phyloP scores from a whole-genome alignment of 2,797 vertebrate genomes.

The Setipinna tenuifilis region DNA sequence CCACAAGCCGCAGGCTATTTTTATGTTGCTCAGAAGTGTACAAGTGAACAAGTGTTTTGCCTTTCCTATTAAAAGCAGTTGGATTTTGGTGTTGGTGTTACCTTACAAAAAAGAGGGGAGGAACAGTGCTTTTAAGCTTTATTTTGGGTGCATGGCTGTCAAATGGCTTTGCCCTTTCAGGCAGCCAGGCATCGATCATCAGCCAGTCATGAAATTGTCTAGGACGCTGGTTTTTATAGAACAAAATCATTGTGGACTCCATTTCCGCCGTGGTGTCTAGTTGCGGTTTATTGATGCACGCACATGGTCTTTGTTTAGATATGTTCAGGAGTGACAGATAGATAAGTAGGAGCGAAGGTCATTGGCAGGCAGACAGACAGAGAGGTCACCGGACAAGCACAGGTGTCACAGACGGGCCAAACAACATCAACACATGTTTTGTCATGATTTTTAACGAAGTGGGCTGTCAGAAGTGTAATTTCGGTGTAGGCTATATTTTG shows the following conservation, averaged over 20 bases:
- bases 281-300: background rate
- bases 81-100: background rate
- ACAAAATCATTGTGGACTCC: background rate
- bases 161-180: background rate
- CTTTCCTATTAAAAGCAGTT: background rate
- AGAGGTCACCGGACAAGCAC: no score
- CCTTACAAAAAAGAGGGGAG: background rate
- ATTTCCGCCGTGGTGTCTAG: background rate
- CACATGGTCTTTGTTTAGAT: conserved; percentile 16
- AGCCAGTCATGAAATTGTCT: background rate
- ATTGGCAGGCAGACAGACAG: no score
- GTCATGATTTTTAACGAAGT: no score
- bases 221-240: background rate
- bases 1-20: no score
- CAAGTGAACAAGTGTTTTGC: background rate
- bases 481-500: no score
- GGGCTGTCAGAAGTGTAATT: no score
- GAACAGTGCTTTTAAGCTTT: background rate
- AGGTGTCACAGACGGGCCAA: no score
- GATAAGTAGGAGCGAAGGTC: background rate
- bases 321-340: background rate
- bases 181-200: background rate
- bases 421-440: no score
- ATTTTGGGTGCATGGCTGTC: background rate
- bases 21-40: no score